phyloP scores from a whole-genome alignment of 2,888 invertebrate species.

The Drosophila helvetica region DNA sequence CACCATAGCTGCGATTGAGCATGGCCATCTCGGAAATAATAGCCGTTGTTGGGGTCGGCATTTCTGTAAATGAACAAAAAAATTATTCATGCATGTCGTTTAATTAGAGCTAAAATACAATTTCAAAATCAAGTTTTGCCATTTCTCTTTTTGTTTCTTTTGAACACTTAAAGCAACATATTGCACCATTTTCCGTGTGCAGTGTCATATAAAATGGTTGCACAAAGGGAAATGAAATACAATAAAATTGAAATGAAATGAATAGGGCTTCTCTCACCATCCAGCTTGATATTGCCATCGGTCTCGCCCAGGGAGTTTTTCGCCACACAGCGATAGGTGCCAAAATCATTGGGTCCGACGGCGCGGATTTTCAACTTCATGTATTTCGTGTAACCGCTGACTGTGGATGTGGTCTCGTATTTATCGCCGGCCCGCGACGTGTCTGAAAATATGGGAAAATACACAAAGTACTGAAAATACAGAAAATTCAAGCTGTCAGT shows the following conservation, averaged over 20 bases:
- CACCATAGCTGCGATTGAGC: conserved; percentile 83
- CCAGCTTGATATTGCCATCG: conserved; percentile 94
- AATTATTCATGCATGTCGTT: background rate
- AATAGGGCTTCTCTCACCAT: conserved; percentile 87
- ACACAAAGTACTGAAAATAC: no score
- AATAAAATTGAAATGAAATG: conserved; percentile 1
- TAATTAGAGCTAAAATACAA: background rate
- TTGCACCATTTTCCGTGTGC: background rate
- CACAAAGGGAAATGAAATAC: background rate
- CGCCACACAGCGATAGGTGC: conserved; percentile 95
- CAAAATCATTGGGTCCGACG: conserved; percentile 91
- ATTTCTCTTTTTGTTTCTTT: background rate
- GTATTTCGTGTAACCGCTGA: conserved; percentile 94
- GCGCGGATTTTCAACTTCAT: conserved; percentile 95
- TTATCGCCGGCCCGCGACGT: conserved; percentile 92
- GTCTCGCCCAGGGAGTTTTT: conserved; percentile 96
- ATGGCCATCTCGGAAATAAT: conserved; percentile 85
- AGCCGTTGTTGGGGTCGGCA: conserved; percentile 92
- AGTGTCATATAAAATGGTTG: background rate
- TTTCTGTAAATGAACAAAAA: conserved; percentile 86
- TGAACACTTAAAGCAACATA: conserved; percentile 1
- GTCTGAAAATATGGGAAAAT: conserved; percentile 83
- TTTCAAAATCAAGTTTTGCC: background rate
- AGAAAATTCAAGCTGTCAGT: conserved; percentile 1
- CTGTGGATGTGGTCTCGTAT: conserved; percentile 92